phyloP scores from a whole-genome alignment of 2,888 invertebrate species.

The Torymus tubicola region DNA sequence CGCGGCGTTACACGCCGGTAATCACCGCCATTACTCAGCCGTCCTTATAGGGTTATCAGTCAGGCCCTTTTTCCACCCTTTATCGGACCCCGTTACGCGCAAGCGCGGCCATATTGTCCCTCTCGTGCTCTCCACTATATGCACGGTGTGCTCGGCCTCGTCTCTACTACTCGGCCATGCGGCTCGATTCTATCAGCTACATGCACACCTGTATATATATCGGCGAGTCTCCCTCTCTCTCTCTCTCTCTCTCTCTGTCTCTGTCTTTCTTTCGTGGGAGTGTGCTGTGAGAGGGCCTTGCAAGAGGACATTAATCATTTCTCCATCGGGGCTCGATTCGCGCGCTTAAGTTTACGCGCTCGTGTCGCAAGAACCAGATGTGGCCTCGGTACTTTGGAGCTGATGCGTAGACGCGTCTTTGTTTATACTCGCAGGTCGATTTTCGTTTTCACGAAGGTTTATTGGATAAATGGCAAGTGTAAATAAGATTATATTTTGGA shows the following conservation, averaged over 20 bases:
- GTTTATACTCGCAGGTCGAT: too few species aligned
- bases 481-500: too few species aligned
- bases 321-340: neutral
- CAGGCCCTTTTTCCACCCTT: slow-evolving; percentile 44
- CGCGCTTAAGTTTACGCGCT: neutral
- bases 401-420: too few species aligned
- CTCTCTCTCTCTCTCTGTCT: neutral
- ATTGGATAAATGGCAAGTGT: too few species aligned
- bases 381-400: too few species aligned
- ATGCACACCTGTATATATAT: slow-evolving; percentile 36
- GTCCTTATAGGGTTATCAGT: slow-evolving; percentile 52
- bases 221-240: too few species aligned
- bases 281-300: too few species aligned
- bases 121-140: neutral
- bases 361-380: neutral
- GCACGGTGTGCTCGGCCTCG: too few species aligned
- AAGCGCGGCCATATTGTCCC: slow-evolving; percentile 14
- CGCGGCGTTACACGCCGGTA: slow-evolving; percentile 55
- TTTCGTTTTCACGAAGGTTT: too few species aligned
- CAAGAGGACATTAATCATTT: neutral
- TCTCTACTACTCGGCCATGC: neutral
- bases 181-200: slow-evolving; percentile 40
- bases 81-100: slow-evolving; percentile 26
- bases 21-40: slow-evolving; percentile 65
- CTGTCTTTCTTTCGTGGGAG: too few species aligned